phyloP scores from a whole-genome alignment of 2,888 invertebrate species.

The Tholera decimalis region DNA sequence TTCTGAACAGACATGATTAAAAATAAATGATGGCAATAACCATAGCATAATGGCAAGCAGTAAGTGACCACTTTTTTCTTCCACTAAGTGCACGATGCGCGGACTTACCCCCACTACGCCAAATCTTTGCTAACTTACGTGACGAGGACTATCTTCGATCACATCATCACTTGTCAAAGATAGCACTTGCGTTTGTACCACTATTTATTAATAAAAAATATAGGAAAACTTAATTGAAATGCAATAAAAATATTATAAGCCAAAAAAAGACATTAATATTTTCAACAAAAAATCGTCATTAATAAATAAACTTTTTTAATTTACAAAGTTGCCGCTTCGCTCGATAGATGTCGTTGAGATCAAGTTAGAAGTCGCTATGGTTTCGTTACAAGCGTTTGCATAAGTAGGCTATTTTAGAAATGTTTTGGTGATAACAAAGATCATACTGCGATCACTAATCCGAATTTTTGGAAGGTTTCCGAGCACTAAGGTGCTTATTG shows the following conservation, averaged over 20 bases:
- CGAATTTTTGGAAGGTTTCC: constrained; percentile 28
- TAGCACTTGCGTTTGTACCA: no score
- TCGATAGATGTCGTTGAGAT: constrained; percentile 53
- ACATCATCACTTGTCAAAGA: no score
- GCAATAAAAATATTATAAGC: not conserved
- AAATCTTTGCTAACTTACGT: no score
- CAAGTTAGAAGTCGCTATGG: constrained; percentile 53
- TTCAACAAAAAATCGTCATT: accelerated
- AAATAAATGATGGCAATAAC: no score
- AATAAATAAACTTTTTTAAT: accelerated
- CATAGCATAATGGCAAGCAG: no score
- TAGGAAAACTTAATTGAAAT: no score
- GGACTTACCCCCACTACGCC: no score
- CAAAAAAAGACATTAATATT: not conserved
- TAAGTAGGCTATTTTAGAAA: accelerated
- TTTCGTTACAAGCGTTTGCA: constrained; percentile 28
- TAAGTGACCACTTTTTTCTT: no score
- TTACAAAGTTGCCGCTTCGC: not conserved
- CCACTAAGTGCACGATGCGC: no score
- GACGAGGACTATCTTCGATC: no score
- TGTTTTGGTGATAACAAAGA: not conserved
- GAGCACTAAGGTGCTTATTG: not conserved
- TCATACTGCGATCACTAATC: constrained; percentile 57
- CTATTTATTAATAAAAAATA: no score
- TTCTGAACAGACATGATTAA: no score